These are phyloP conservation scores for Drosophila neocordata DNA, from an alignment of 1,140 invertebrate species.

Conservation along the genomic window DNA sequence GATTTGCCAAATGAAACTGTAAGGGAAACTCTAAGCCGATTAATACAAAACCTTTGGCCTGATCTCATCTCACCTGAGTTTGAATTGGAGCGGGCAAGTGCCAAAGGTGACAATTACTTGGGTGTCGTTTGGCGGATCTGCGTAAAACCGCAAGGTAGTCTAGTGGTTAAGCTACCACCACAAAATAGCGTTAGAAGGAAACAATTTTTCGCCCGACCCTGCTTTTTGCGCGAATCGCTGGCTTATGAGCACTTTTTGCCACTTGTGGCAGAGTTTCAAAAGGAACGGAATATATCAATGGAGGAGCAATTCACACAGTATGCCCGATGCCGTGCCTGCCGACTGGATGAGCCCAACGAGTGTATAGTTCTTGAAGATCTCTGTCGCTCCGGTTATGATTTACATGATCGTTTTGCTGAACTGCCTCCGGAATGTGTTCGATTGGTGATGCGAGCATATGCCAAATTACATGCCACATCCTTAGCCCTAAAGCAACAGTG, in stretches of 20 bases:
- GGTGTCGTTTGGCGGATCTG: conserved; percentile 75
- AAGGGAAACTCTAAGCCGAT: conserved; percentile 8
- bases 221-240: conserved; percentile 73
- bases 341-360: conserved; percentile 80
- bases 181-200: conserved; percentile 62
- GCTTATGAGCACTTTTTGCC: conserved; percentile 82
- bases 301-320: conserved; percentile 66
- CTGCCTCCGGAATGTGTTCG: conserved; percentile 83
- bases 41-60: conserved; percentile 24
- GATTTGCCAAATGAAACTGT: conserved; percentile 29
- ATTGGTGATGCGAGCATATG: conserved; percentile 83
- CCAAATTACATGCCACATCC: conserved; percentile 84
- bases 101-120: conserved; percentile 82
- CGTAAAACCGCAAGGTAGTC: conserved; percentile 13
- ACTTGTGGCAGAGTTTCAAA: conserved; percentile 70
- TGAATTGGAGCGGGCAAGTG: conserved; percentile 50
- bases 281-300: conserved; percentile 48
- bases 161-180: conserved; percentile 75
- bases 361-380: conserved; percentile 85
- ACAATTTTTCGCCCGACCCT: conserved; percentile 65
- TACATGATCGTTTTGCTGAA: conserved; percentile 83
- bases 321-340: conserved; percentile 81
- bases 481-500: conserved; percentile 82
- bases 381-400: conserved; percentile 74
- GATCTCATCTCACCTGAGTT: conserved; percentile 29